phyloP scores from a whole-genome alignment of 2,888 invertebrate species.

The Pheosia gnoma region DNA sequence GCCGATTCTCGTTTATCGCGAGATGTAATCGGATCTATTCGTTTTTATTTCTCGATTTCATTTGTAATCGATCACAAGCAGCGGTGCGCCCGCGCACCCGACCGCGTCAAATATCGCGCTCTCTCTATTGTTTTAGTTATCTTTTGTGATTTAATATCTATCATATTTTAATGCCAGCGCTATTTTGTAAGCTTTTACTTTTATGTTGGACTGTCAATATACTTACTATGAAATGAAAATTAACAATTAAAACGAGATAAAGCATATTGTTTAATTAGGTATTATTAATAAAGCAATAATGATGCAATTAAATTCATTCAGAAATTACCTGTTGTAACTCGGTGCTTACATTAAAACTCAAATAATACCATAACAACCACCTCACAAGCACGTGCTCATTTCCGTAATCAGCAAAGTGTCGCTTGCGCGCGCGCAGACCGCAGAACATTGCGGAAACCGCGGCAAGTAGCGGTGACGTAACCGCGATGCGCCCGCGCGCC shows the following conservation, averaged over 20 bases:
- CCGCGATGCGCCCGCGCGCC: constrained; percentile 40
- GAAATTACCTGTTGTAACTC: too few relatives aligned
- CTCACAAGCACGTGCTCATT: background rate
- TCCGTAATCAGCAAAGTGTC: constrained; percentile 20
- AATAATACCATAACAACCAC: background rate
- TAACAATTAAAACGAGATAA: too few relatives aligned
- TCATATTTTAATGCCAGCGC: constrained; percentile 49
- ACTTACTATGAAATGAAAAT: too few relatives aligned
- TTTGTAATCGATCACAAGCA: constrained; percentile 63
- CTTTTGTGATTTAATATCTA: constrained; percentile 56
- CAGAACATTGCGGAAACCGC: constrained; percentile 44
- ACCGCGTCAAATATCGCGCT: constrained; percentile 47
- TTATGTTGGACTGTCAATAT: constrained; percentile 18
- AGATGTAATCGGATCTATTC: constrained; percentile 31
- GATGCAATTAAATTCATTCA: too few relatives aligned
- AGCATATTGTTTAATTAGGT: too few relatives aligned
- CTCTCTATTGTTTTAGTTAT: constrained; percentile 73
- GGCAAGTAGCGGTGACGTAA: constrained; percentile 41
- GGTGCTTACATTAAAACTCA: too few relatives aligned
- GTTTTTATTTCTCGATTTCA: constrained; percentile 55
- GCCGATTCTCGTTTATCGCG: constrained; percentile 11
- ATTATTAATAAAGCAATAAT: too few relatives aligned
- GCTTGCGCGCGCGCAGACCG: constrained; percentile 31
- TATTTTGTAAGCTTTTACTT: constrained; percentile 59
- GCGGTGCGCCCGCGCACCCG: constrained; percentile 45